These are phyloP conservation scores for Drosophila virilis DNA, from an alignment of 1,140 invertebrate species.

Conservation along the genomic window DNA sequence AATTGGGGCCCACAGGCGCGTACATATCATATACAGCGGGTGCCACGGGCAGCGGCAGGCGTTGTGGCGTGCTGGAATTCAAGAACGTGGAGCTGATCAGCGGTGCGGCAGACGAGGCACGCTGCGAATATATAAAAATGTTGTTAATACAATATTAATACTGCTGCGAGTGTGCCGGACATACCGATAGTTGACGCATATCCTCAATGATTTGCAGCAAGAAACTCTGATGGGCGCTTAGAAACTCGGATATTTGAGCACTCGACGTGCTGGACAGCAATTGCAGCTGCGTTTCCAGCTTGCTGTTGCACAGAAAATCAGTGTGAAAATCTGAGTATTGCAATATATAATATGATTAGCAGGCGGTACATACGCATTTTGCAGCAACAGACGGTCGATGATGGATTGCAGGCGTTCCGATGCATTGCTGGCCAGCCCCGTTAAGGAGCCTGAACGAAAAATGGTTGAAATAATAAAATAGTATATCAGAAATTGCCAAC, in stretches of 20 bases:
- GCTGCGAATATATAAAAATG: background rate
- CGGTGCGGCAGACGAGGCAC: slow-evolving; percentile 35
- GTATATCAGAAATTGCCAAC: too few relatives aligned
- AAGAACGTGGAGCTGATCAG: slow-evolving; percentile 64
- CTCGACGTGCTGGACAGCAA: slow-evolving; percentile 54
- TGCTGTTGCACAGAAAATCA: slow-evolving; percentile 31
- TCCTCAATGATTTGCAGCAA: slow-evolving; percentile 77
- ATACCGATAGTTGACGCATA: slow-evolving; percentile 79
- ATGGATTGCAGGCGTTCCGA: slow-evolving; percentile 72
- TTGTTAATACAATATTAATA: background rate
- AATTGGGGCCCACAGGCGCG: slow-evolving; percentile 62
- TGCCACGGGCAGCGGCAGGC: slow-evolving; percentile 16
- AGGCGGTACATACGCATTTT: slow-evolving; percentile 63
- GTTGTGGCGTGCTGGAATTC: slow-evolving; percentile 64
- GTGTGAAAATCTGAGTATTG: background rate
- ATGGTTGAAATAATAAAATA: background rate
- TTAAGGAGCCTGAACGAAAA: slow-evolving; percentile 57
- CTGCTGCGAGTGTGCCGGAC: background rate
- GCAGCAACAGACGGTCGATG: slow-evolving; percentile 68
- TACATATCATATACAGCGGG: slow-evolving; percentile 55
- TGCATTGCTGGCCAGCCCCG: slow-evolving; percentile 69
- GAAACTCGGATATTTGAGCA: slow-evolving; percentile 66
- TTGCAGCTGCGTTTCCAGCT: slow-evolving; percentile 70
- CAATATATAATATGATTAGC: background rate
- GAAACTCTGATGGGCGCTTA: slow-evolving; percentile 74